phyloP scores from a whole-genome alignment of 2,888 invertebrate genomes.

The Molorchus minor region DNA sequence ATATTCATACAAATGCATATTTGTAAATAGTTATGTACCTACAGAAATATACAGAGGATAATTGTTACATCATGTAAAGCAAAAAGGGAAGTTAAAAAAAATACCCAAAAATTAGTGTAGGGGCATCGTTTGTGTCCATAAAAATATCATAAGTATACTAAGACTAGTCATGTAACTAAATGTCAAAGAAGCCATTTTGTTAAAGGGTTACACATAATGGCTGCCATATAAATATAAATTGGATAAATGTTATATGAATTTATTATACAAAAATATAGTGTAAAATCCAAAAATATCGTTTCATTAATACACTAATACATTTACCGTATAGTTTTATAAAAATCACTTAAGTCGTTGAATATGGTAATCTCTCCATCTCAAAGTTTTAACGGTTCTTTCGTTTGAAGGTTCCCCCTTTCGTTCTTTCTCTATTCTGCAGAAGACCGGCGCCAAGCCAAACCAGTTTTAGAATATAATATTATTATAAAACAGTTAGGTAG shows the following conservation, averaged over 20 bases:
- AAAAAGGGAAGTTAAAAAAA: no score
- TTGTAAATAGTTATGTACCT: conserved; percentile 51
- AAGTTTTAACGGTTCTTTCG: no score
- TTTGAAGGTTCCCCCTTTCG: no score
- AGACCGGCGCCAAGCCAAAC: no score
- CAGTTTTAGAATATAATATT: no score
- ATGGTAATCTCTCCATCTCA: no score
- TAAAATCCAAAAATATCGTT: conserved; percentile 37
- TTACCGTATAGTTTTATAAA: no score
- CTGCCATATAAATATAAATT: conserved; percentile 50
- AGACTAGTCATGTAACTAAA: conserved; percentile 54
- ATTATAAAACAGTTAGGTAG: no score
- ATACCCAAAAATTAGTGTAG: conserved; percentile 40
- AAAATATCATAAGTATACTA: conserved; percentile 53
- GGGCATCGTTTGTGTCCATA: conserved; percentile 36
- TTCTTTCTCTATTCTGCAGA: no score
- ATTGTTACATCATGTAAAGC: conserved; percentile 43
- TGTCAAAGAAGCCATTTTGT: conserved; percentile 51
- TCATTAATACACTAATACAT: not conserved
- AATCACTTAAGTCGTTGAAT: no score
- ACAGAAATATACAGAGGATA: conserved; percentile 43
- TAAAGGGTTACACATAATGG: conserved; percentile 50
- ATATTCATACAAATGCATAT: no score
- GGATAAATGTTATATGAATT: conserved; percentile 63
- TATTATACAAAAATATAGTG: conserved; percentile 60